Base-by-base conservation (phyloP, 2,113 vertebrate genomes). In the Plestiodon gilberti region DNA sequence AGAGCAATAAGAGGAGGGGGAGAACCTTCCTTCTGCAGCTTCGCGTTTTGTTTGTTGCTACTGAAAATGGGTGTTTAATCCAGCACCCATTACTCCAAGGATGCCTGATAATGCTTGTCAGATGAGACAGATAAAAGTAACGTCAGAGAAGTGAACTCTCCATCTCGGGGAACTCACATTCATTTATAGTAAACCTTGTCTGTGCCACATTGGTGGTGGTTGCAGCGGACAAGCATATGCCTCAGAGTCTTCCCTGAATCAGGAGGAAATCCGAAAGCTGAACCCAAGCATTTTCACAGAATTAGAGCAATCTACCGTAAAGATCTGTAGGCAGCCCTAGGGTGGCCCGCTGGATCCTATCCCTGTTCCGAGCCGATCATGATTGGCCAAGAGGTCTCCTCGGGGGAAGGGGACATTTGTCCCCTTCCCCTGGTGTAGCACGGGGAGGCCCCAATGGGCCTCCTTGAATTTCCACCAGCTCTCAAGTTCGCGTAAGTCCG, bases 11-110 rank as follows among this genome's bases (percentile, higher is more conserved):
- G 67, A 89, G 74, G 75, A 10, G 48, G 88, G 75, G 35, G n/a
- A 48, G 6, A 69, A 55, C 13, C 38, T 80, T 86, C 3, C 0
- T 89, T 30, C 65, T 1, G 0, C 89, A 81, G 20, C 7, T 67
- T 70, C 17, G 85, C 69, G 28, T 65, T 88, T 91, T 70, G 55
- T 79, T 88, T 90, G 64, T 81, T 83, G 18, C 18, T 90, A 84
- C 25, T 67, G 82, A 78, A 92, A 90, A 85, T 57, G 78, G 43
- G 6, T 62, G 4, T 48, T 81, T 40, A 38, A 15, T 8, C 30
- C 64, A 84, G 15, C 9, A 3, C 35, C 77, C 17, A 2, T 71
- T 86, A 85, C 18, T 43, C 38, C 38, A 86, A 80, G 59, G 61
- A 62, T 10, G 18, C 11, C 6, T 61, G 20, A 71, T 70, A 69